Evolutionary conservation across 2,888 invertebrate genomes (phyloP).

Genomic region (Copidosoma aretas): DNA sequence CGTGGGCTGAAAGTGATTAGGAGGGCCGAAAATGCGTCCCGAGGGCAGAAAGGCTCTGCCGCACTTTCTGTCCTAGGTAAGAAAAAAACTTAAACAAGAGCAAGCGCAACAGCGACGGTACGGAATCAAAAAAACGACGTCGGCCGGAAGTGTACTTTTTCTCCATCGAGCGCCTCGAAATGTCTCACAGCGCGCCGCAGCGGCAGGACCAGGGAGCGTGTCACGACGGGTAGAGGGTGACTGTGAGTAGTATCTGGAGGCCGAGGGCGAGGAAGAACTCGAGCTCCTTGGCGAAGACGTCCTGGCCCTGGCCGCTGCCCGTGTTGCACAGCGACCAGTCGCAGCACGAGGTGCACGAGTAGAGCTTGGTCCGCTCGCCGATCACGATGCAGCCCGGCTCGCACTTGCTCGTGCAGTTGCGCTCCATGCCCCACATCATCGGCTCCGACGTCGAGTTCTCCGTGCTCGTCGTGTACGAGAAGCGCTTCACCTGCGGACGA

Average conservation of each 20-base stretch:
- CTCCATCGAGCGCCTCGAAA: no score
- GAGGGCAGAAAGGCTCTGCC: no score
- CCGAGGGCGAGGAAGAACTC: slow-evolving; percentile 54
- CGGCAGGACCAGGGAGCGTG: background rate
- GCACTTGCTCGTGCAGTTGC: slow-evolving; percentile 83
- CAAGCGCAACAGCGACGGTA: no score
- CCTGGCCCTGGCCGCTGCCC: slow-evolving; percentile 66
- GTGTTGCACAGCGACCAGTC: slow-evolving; percentile 79
- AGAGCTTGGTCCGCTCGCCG: slow-evolving; percentile 86
- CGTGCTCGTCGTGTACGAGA: slow-evolving; percentile 82
- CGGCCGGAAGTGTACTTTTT: no score
- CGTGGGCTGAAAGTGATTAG: no score
- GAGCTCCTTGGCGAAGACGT: slow-evolving; percentile 47
- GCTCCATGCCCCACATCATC: slow-evolving; percentile 80
- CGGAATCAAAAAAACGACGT: no score
- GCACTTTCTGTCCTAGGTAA: no score
- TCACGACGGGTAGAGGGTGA: slow-evolving; percentile 31
- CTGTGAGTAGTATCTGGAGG: slow-evolving; percentile 53
- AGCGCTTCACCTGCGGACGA: slow-evolving; percentile 76
- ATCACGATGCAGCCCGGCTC: slow-evolving; percentile 89
- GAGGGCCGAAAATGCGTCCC: no score
- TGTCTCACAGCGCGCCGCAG: no score
- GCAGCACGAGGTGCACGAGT: slow-evolving; percentile 88
- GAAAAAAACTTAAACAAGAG: no score
- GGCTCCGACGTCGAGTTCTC: slow-evolving; percentile 79